Evolutionary conservation across 1,140 invertebrate species (phyloP).

Genomic region (Drosophila nikananu): DNA sequence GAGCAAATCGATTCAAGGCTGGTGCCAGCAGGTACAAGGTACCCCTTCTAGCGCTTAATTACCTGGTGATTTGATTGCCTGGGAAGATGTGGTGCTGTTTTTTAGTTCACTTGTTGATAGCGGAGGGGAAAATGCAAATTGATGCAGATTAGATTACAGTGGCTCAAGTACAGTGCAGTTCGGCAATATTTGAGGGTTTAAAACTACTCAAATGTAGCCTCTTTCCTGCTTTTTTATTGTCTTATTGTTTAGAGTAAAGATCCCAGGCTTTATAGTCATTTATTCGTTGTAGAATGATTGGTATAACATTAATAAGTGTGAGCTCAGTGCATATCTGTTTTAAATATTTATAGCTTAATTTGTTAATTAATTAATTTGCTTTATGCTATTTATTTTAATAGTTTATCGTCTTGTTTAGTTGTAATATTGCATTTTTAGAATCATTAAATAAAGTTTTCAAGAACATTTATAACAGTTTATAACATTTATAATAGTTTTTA

Average conservation of each 20-base stretch:
- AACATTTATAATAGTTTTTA: too few species aligned
- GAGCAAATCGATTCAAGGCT: slow-evolving; percentile 65
- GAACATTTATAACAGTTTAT: too few species aligned
- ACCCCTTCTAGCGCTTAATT: neutral
- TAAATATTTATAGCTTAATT: too few species aligned
- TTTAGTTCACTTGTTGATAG: neutral
- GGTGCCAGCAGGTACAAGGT: neutral
- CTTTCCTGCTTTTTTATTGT: neutral
- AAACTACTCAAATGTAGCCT: neutral
- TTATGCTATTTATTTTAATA: too few species aligned
- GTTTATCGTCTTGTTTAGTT: too few species aligned
- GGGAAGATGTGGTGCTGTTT: slow-evolving; percentile 13
- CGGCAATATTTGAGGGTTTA: neutral
- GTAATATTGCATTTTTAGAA: too few species aligned
- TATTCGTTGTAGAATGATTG: neutral
- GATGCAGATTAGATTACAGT: slow-evolving; percentile 40
- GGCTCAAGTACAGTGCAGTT: slow-evolving; percentile 3
- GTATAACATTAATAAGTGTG: too few species aligned
- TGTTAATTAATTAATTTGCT: too few species aligned
- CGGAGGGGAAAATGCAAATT: slow-evolving; percentile 23
- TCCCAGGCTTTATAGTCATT: neutral
- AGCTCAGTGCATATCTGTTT: neutral
- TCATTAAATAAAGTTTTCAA: too few species aligned
- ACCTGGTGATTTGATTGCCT: slow-evolving; percentile 15
- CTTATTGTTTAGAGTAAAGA: neutral